These are phyloP conservation scores for Stomorhina lunata DNA, from an alignment of 2,888 invertebrate genomes.

Conservation along the genomic window DNA sequence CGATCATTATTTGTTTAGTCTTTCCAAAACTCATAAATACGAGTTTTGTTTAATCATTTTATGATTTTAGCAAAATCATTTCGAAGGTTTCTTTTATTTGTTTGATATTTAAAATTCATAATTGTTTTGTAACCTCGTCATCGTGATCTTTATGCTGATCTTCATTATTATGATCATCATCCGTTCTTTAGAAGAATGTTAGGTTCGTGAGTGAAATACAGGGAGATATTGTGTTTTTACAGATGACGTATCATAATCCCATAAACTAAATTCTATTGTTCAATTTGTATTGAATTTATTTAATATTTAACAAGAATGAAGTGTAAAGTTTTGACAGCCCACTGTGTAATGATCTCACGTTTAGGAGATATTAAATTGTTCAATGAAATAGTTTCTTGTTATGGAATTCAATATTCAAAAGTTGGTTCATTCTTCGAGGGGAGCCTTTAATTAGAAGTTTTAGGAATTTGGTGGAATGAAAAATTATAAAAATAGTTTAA, in stretches of 20 bases:
- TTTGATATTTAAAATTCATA: constrained; percentile 31
- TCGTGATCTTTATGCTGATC: constrained; percentile 16
- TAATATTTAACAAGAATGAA: constrained; percentile 14
- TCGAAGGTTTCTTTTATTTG: constrained; percentile 18
- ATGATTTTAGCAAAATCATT: constrained; percentile 47
- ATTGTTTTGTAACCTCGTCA: constrained; percentile 16
- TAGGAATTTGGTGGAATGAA: too few relatives aligned
- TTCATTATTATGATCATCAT: constrained; percentile 15
- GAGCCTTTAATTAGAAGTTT: too few relatives aligned
- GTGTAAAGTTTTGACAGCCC: constrained; percentile 59
- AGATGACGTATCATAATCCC: constrained; percentile 53
- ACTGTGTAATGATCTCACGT: constrained; percentile 51
- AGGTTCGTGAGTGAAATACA: not conserved
- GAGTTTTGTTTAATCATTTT: not conserved
- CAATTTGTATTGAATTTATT: constrained; percentile 40
- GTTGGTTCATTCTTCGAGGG: too few relatives aligned
- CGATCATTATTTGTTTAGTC: constrained; percentile 36
- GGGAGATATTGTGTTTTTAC: constrained; percentile 52
- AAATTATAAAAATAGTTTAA: too few relatives aligned
- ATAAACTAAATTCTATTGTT: constrained; percentile 21
- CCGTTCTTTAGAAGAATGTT: constrained; percentile 42
- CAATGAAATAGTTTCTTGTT: not conserved
- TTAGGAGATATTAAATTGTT: not conserved
- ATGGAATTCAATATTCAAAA: too few relatives aligned
- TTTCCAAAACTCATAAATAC: not conserved